phyloP scores from a whole-genome alignment of 2,113 vertebrate species.

The Azemiops feae region DNA sequence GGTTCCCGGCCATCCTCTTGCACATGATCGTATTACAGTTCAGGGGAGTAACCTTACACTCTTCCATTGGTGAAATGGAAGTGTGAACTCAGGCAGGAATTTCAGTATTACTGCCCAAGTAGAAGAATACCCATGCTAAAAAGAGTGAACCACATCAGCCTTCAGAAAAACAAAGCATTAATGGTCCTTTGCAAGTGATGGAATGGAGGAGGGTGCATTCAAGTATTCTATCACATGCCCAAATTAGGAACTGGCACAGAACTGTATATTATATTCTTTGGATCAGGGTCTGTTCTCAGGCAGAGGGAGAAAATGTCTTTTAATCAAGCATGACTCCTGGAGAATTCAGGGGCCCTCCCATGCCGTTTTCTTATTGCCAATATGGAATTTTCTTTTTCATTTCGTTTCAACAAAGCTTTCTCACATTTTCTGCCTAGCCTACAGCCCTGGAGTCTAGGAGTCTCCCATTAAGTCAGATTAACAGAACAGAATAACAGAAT shows the following conservation, averaged over 20 bases:
- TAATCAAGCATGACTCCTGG: background rate
- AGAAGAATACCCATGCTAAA: background rate
- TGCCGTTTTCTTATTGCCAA: background rate
- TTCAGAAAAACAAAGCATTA: background rate
- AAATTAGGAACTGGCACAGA: background rate
- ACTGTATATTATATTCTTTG: background rate
- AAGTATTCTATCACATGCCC: background rate
- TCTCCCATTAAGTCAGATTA: background rate
- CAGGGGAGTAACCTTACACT: constrained; percentile 6
- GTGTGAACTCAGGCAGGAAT: background rate
- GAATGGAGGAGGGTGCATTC: background rate
- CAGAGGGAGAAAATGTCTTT: background rate
- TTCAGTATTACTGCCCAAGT: background rate
- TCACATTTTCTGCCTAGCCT: background rate
- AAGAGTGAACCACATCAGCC: background rate
- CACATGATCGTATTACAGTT: background rate
- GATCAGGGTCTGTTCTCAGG: background rate
- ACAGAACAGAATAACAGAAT: background rate
- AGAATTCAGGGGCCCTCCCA: background rate
- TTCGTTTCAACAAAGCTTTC: background rate
- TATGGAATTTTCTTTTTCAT: background rate
- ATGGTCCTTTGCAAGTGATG: background rate
- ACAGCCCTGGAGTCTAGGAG: background rate
- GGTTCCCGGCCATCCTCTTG: background rate
- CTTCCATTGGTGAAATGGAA: background rate